A percentile compares a stretch with the other conserved stretches of the same genome.
Conservation (phyloP, 2,888 invertebrate species). For the Ommatoiulus sabulosus region DNA sequence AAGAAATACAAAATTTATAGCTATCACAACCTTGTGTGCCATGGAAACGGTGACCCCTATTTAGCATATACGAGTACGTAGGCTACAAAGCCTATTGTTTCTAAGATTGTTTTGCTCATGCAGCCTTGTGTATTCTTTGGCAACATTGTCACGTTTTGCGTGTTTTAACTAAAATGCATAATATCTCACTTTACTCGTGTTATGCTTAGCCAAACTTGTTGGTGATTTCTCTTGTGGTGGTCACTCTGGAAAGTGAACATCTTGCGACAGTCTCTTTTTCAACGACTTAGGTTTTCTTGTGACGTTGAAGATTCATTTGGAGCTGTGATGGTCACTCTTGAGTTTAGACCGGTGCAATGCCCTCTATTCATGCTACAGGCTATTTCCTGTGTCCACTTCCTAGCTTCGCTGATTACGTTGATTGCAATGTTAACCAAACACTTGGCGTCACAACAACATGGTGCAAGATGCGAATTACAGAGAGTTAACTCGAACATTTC, state of each 20-base stretch:
- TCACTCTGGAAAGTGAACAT: neutral
- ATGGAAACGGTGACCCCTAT: neutral
- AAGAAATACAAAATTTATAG: neutral
- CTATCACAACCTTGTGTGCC: neutral
- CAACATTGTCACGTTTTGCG: neutral
- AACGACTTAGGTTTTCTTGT: neutral
- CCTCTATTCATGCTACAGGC: neutral
- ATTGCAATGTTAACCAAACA: neutral
- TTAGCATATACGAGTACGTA: too few relatives aligned
- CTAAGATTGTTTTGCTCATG: neutral
- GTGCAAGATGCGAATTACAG: neutral
- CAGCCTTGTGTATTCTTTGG: neutral
- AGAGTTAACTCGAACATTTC: neutral
- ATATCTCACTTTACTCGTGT: neutral
- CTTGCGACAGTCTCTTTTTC: neutral
- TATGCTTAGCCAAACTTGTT: neutral
- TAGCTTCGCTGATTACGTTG: neutral
- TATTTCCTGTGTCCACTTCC: slow-evolving; percentile 6
- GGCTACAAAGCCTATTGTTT: neutral
- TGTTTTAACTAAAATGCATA: neutral
- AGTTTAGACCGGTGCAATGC: neutral
- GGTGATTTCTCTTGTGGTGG: neutral
- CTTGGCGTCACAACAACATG: neutral
- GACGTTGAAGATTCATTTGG: neutral
- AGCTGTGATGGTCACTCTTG: neutral